A percentile compares a stretch with the other conserved stretches of the same genome.
These are phyloP conservation scores for Drosophila planitibia DNA, from an alignment of 2,888 invertebrate species.

Conservation along the genomic window DNA sequence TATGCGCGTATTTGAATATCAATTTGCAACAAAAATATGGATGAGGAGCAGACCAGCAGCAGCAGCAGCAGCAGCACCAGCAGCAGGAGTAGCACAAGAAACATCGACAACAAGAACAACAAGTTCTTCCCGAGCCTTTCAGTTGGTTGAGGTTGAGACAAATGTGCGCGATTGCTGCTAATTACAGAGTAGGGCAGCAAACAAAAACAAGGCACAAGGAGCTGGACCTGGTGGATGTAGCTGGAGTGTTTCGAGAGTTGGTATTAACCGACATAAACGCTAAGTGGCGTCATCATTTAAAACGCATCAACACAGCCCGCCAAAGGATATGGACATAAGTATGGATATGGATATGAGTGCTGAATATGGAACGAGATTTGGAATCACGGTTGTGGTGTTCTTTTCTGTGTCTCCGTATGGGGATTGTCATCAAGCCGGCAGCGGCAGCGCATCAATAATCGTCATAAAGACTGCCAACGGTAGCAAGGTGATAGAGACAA, in stretches of 20 bases:
- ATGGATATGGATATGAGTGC: slow-evolving; percentile 32
- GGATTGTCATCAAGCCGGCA: slow-evolving; percentile 77
- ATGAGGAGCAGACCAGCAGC: slow-evolving; percentile 14
- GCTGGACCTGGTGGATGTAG: slow-evolving; percentile 6
- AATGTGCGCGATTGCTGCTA: slow-evolving; percentile 78
- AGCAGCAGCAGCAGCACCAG: slow-evolving; percentile 8
- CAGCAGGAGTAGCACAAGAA: slow-evolving; percentile 13
- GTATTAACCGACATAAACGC: slow-evolving; percentile 81
- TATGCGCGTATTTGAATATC: slow-evolving; percentile 83
- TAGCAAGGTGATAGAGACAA: slow-evolving; percentile 41
- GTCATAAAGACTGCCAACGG: slow-evolving; percentile 75
- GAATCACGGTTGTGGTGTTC: slow-evolving; percentile 8
- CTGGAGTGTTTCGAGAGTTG: slow-evolving; percentile 40
- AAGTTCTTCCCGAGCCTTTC: slow-evolving; percentile 25
- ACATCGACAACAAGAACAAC: slow-evolving; percentile 23
- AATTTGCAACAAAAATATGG: slow-evolving; percentile 65
- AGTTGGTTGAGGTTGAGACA: slow-evolving; percentile 60
- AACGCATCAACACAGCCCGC: slow-evolving; percentile 80
- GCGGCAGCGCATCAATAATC: slow-evolving; percentile 79
- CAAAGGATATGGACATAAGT: slow-evolving; percentile 56
- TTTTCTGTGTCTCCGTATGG: slow-evolving; percentile 25
- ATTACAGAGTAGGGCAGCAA: slow-evolving; percentile 63
- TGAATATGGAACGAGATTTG: slow-evolving; percentile 2
- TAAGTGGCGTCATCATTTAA: slow-evolving; percentile 85
- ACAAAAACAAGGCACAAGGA: slow-evolving; percentile 11